Evolutionary conservation across 1,140 invertebrate species (phyloP).

Genomic region (Holotrichia oblita): DNA sequence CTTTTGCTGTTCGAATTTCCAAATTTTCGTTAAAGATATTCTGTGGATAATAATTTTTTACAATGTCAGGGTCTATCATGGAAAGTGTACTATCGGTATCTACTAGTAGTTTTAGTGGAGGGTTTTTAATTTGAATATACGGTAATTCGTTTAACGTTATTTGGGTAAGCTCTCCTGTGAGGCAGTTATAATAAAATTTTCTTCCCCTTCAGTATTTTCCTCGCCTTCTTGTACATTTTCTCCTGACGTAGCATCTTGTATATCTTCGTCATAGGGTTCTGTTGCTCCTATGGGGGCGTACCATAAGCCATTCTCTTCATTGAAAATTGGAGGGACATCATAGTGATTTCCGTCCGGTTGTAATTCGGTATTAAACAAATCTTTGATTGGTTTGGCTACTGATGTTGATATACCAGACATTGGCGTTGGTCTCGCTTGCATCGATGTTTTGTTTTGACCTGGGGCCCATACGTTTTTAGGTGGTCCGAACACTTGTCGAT

Average conservation of each 20-base stretch:
- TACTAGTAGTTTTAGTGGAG: not conserved
- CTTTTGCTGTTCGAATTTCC: conserved; percentile 34
- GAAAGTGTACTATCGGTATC: too few species aligned
- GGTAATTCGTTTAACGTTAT: conserved; percentile 20
- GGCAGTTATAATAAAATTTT: conserved; percentile 19
- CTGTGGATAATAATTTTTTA: conserved; percentile 3
- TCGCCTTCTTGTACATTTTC: not conserved
- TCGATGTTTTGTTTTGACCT: too few species aligned
- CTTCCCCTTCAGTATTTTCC: not conserved
- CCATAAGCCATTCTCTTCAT: conserved; percentile 32
- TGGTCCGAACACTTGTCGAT: too few species aligned
- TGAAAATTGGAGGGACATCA: not conserved
- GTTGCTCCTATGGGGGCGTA: not conserved
- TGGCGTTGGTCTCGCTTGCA: too few species aligned
- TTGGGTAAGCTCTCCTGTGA: not conserved
- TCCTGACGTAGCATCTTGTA: not conserved
- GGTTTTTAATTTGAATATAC: not conserved
- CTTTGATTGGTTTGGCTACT: not conserved
- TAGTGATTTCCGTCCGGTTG: not conserved
- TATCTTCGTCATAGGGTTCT: not conserved
- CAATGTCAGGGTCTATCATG: conserved; percentile 7
- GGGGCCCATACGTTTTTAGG: too few species aligned
- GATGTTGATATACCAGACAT: not conserved
- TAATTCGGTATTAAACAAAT: not conserved
- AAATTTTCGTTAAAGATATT: conserved; percentile 8